Percentiles rank a stretch among this genome's conserved stretches.
phyloP scores from a whole-genome alignment of 1,140 invertebrate genomes.

The Centruroides vittatus region DNA sequence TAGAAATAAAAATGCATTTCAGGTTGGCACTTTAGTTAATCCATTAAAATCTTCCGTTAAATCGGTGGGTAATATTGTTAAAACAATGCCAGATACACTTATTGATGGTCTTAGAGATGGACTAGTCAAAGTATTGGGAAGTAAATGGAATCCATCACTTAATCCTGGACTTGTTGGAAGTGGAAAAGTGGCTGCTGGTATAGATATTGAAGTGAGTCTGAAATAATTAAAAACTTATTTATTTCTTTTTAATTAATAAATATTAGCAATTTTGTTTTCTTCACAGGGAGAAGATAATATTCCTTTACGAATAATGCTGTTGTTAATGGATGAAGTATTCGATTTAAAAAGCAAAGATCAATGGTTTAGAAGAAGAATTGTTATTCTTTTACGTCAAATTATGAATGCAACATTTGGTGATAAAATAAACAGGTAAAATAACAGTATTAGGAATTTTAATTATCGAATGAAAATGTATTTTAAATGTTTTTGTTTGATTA shows the following conservation, averaged over 20 bases:
- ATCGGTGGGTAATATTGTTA: constrained; percentile 51
- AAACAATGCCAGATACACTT: constrained; percentile 68
- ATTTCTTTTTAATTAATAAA: no score
- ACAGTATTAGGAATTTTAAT: no score
- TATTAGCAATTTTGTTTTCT: constrained; percentile 14
- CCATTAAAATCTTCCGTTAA: constrained; percentile 66
- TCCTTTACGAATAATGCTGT: constrained; percentile 65
- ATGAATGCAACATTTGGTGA: constrained; percentile 45
- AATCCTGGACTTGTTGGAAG: constrained; percentile 14
- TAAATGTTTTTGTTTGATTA: neutral
- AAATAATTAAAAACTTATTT: no score
- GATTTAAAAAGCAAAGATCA: constrained; percentile 73
- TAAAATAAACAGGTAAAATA: constrained; percentile 29
- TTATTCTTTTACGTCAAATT: constrained; percentile 61
- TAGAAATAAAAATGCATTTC: no score
- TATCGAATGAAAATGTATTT: constrained; percentile 60
- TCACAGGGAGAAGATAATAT: constrained; percentile 64
- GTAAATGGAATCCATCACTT: neutral
- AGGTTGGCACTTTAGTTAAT: constrained; percentile 44
- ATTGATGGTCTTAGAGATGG: constrained; percentile 52
- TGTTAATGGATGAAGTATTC: constrained; percentile 84
- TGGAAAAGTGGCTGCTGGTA: constrained; percentile 26
- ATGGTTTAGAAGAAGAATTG: constrained; percentile 68
- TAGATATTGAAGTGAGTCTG: constrained; percentile 23
- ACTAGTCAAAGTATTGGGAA: constrained; percentile 17